Conservation (phyloP, 2,797 vertebrate genomes). For the Acanthiza pusilla region DNA sequence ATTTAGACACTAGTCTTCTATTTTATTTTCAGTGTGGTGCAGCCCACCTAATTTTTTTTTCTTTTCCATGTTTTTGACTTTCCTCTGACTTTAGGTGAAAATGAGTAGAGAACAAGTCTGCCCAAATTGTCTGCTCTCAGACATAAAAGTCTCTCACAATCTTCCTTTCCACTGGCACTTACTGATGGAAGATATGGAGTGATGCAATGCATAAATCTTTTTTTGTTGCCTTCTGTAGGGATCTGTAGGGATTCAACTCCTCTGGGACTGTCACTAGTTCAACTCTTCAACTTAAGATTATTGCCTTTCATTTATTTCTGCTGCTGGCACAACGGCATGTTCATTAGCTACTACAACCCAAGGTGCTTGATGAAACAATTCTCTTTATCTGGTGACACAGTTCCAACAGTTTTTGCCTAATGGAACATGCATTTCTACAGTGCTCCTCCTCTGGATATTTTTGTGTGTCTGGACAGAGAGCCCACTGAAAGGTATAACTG, state of each 20-base stretch:
- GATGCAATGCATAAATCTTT: not conserved
- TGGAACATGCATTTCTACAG: not conserved
- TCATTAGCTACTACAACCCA: not conserved
- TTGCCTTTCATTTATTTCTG: slow-evolving; percentile 4
- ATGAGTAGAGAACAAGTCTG: not conserved
- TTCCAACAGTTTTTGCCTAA: not conserved
- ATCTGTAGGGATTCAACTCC: not conserved
- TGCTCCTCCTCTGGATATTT: not conserved
- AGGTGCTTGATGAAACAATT: not conserved
- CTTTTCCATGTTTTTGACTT: not conserved
- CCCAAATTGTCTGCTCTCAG: not conserved
- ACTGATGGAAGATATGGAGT: not conserved
- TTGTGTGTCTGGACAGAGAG: not conserved
- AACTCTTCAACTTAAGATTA: not conserved
- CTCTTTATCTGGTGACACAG: not conserved
- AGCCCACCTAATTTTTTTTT: not conserved
- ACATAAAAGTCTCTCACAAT: not conserved
- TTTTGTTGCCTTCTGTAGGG: not conserved
- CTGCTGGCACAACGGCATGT: not conserved
- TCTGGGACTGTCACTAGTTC: not conserved
- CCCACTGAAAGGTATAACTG: not conserved
- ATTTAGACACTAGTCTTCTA: not conserved
- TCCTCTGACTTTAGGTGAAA: not conserved
- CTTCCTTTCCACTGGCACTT: not conserved
- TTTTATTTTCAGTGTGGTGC: not conserved